A percentile compares a stretch with the other conserved stretches of the same genome.
Conservation (phyloP, 2,797 vertebrate genomes). For the Caiman crocodilus region DNA sequence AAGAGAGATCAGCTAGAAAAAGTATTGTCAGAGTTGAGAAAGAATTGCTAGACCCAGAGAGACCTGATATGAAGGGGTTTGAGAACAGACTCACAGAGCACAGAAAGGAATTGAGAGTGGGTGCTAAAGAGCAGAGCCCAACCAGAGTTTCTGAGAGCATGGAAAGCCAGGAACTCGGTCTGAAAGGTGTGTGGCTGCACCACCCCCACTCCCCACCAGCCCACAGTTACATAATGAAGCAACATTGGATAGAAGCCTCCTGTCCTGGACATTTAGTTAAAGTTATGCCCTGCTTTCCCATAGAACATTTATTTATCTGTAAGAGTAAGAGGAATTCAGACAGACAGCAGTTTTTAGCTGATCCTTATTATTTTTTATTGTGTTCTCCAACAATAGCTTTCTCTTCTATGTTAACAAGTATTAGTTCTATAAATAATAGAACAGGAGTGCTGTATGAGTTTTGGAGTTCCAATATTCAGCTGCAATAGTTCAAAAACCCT, state of each 20-base stretch:
- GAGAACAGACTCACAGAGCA: too few relatives aligned
- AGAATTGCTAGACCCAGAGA: too few relatives aligned
- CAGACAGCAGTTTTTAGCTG: neutral
- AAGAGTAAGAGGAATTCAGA: neutral
- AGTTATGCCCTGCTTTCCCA: neutral
- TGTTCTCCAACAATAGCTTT: neutral
- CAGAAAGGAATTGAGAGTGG: too few relatives aligned
- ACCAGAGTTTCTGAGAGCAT: too few relatives aligned
- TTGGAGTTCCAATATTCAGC: neutral
- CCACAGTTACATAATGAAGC: too few relatives aligned
- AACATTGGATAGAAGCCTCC: neutral
- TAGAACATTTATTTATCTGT: neutral
- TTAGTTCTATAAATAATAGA: neutral
- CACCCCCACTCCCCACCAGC: too few relatives aligned
- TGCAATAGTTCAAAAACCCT: neutral
- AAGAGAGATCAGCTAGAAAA: too few relatives aligned
- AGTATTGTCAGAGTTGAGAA: too few relatives aligned
- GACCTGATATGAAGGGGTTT: too few relatives aligned
- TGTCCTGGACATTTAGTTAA: neutral
- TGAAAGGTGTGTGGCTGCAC: too few relatives aligned
- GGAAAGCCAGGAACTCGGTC: too few relatives aligned
- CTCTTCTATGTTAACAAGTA: neutral
- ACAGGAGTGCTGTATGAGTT: neutral
- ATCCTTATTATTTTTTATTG: neutral
- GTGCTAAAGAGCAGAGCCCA: too few relatives aligned